Percentiles rank a stretch among this genome's conserved stretches.
phyloP scores from a whole-genome alignment of 2,888 invertebrate species.

The Thalpophila matura region DNA sequence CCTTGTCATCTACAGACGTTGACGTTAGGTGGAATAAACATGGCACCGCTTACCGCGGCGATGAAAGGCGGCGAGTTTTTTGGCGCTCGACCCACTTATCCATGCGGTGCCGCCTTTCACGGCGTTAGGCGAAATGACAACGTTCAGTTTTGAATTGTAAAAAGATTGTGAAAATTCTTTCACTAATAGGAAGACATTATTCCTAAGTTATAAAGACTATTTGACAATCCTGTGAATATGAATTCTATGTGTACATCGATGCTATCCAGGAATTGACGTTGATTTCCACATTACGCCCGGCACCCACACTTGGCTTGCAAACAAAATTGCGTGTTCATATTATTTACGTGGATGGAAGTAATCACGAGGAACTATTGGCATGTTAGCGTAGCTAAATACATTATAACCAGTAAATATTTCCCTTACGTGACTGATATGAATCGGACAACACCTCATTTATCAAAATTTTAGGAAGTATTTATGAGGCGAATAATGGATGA shows the following conservation, averaged over 20 bases:
- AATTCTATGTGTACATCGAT: neutral
- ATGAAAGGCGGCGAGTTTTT: too few species aligned
- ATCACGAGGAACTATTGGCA: conserved; percentile 29
- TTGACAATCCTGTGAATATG: too few species aligned
- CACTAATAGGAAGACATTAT: too few species aligned
- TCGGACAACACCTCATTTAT: conserved; percentile 55
- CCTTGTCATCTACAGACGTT: too few species aligned
- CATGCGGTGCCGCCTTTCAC: too few species aligned
- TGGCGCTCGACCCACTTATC: too few species aligned
- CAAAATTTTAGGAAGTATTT: conserved; percentile 55
- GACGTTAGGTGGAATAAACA: too few species aligned
- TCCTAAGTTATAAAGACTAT: too few species aligned
- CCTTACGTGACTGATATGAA: conserved; percentile 56
- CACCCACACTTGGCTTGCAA: neutral
- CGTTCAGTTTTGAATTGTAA: too few species aligned
- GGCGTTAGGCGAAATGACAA: too few species aligned
- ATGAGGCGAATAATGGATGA: conserved; percentile 28
- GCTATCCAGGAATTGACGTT: neutral
- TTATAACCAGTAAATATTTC: conserved; percentile 19
- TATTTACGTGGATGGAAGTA: conserved; percentile 12
- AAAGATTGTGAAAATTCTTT: too few species aligned
- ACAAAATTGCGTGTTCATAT: conserved; percentile 5
- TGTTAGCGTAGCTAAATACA: conserved; percentile 36
- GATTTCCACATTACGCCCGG: neutral
- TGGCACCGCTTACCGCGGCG: too few species aligned